Percentiles rank a stretch among this genome's conserved stretches.
These are phyloP conservation scores for Drosophila setosimentum DNA, from an alignment of 2,888 invertebrate genomes.

Conservation along the genomic window DNA sequence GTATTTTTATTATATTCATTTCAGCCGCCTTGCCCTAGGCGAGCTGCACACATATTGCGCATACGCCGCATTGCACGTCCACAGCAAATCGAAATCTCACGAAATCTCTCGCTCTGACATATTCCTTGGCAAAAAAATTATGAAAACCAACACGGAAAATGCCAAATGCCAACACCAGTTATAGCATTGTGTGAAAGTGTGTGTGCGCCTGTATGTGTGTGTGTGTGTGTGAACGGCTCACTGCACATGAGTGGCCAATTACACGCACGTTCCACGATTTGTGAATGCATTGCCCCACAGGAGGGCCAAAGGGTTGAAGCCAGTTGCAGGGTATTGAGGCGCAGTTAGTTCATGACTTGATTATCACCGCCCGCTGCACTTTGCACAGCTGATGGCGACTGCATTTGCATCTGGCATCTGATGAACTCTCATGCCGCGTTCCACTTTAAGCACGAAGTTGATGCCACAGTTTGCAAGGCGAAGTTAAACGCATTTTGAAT, in stretches of 20 bases:
- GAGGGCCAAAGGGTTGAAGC: neutral
- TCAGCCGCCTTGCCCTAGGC: conserved; percentile 31
- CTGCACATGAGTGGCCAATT: conserved; percentile 72
- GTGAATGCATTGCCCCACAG: conserved; percentile 22
- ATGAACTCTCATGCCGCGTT: conserved; percentile 58
- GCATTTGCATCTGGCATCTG: conserved; percentile 71
- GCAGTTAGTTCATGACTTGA: conserved; percentile 69
- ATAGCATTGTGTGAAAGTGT: conserved; percentile 24
- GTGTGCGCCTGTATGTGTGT: conserved; percentile 29
- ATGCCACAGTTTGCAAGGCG: neutral
- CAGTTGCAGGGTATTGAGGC: neutral
- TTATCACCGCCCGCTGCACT: conserved; percentile 73
- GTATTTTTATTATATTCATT: conserved; percentile 62
- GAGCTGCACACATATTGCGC: conserved; percentile 55
- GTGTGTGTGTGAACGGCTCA: conserved; percentile 47
- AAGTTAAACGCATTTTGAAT: conserved; percentile 25
- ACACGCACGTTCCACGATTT: conserved; percentile 49
- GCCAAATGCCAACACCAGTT: conserved; percentile 46
- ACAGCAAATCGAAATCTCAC: conserved; percentile 52
- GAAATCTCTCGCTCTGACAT: conserved; percentile 9
- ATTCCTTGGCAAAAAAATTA: conserved; percentile 20
- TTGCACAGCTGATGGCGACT: conserved; percentile 68
- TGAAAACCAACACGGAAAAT: conserved; percentile 11
- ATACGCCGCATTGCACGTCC: conserved; percentile 65
- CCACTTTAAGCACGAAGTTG: neutral